Base-by-base conservation (phyloP, 2,797 vertebrate genomes). In the Myiotriccus ornatus region DNA sequence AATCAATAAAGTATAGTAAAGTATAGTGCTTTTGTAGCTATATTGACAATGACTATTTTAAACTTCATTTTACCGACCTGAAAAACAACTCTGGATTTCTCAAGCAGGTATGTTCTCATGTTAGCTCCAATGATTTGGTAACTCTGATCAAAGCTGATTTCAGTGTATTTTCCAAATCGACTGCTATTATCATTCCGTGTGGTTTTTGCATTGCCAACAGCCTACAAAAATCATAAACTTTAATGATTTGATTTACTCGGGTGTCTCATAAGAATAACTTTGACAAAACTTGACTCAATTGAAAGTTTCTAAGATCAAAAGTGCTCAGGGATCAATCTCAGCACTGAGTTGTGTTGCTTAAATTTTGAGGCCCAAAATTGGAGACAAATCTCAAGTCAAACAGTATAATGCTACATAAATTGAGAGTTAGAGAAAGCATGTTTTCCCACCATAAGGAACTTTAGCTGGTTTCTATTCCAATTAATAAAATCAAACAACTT, bases 191-290 rank as follows among this genome's bases (percentile, higher is more conserved):
- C 99, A 47, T 99, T 99, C 86, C 99, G 98, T 6, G 98, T 99
- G n/a, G 99, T 99, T 98, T 99, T 99, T 65, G 99, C 99, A 60
- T 99, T 99, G 71, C 99, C 99, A 14, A 99, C 98, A n/a, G 99
- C 99, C 99, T 99, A 84, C 12, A 64, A 90, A 91, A 93, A 78
- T 67, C 0, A 75, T 0, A 6, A 53, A 44, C 32, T 46, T 85
- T 62, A 28, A 69, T 9, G 32, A 47, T 28, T 19, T 37, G 18
- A 14, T 67, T 83, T 49, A 35, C 35, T 41, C 39, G 12, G 0
- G 1, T 76, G 19, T 89, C 52, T 71, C 21, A 4, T 44, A 43
- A 27, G 16, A 86, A 12, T 10, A 69, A 34, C 9, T 55, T 34
- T 34, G 35, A 44, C 49, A 75, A 89, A 91, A 81, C 8, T 15